Percentiles rank a stretch among this genome's conserved stretches.
These are phyloP conservation scores for Drosophila meridionalis DNA, from an alignment of 2,888 invertebrate genomes.

Conservation along the genomic window DNA sequence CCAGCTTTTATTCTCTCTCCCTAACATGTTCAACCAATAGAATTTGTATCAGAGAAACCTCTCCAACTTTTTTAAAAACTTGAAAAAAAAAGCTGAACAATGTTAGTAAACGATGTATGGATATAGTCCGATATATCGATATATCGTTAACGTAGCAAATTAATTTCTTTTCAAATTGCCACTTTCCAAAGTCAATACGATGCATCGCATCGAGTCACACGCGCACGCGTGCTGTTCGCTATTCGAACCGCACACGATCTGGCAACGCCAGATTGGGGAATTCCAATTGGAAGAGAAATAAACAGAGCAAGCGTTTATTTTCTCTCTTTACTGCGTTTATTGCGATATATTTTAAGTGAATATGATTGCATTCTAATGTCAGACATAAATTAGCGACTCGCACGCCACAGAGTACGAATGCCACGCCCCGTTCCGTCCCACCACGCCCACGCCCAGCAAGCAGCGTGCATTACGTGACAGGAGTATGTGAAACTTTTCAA, in stretches of 20 bases:
- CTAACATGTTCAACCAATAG: neutral
- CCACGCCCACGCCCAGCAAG: neutral
- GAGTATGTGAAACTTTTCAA: slow-evolving; percentile 77
- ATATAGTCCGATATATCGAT: neutral
- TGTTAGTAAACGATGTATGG: neutral
- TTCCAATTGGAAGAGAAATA: neutral
- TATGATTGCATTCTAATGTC: slow-evolving; percentile 79
- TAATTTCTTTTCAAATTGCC: neutral
- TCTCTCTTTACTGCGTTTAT: neutral
- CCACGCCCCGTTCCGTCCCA: neutral
- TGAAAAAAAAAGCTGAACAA: neutral
- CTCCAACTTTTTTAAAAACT: neutral
- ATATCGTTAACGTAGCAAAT: neutral
- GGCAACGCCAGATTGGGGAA: neutral
- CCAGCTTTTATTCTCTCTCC: neutral
- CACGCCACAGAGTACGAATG: slow-evolving; percentile 37
- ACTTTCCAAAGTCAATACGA: neutral
- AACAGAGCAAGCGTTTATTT: neutral
- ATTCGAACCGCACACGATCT: neutral
- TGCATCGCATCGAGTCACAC: neutral
- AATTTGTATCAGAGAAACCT: neutral
- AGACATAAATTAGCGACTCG: slow-evolving; percentile 72
- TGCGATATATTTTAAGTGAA: slow-evolving; percentile 70
- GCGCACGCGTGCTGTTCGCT: neutral
- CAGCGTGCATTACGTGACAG: slow-evolving; percentile 67